phyloP scores from a whole-genome alignment of 2,113 vertebrate genomes.

The Zosterops lateralis region DNA sequence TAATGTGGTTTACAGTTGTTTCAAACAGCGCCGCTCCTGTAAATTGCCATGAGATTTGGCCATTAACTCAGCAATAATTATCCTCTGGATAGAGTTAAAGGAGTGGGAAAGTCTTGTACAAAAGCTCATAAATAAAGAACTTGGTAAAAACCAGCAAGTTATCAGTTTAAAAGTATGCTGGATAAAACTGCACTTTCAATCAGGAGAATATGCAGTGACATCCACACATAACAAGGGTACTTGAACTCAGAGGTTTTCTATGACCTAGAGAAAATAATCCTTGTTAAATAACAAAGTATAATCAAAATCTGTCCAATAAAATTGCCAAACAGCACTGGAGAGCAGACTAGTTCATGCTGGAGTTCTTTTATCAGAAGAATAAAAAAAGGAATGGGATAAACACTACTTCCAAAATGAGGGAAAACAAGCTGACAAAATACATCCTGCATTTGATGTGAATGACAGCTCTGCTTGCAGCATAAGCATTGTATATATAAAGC shows the following conservation, averaged over 20 bases:
- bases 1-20: neutral
- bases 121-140: constrained; percentile 6
- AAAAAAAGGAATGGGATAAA: neutral
- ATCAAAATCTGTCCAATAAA: neutral
- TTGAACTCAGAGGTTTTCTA: neutral
- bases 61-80: neutral
- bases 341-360: neutral
- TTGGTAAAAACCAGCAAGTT: neutral
- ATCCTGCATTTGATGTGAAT: neutral
- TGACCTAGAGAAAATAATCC: neutral
- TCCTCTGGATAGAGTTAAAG: neutral
- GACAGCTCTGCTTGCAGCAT: neutral
- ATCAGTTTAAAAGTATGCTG: constrained; percentile 44
- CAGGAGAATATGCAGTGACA: neutral
- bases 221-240: neutral
- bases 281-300: neutral
- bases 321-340: neutral
- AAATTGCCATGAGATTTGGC: neutral
- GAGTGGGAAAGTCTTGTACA: neutral
- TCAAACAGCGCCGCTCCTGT: neutral
- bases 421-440: neutral
- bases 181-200: neutral
- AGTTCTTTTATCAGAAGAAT: neutral
- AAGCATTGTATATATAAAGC: neutral
- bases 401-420: neutral